phyloP scores from a whole-genome alignment of 2,797 vertebrate genomes.

The Percopsis omiscomaycus region DNA sequence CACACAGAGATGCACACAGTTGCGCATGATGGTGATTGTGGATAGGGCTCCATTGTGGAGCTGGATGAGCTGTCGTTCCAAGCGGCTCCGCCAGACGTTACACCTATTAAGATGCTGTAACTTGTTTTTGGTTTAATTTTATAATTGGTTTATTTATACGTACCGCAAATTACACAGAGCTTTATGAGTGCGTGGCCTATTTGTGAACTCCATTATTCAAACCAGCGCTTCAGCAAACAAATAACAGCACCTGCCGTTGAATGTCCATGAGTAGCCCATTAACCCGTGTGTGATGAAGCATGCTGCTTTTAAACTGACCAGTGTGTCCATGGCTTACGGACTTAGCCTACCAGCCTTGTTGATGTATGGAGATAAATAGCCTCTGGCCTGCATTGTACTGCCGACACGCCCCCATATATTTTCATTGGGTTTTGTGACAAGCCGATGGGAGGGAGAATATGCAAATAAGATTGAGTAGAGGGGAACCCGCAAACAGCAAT shows the following conservation, averaged over 20 bases:
- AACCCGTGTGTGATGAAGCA: conserved; percentile 62
- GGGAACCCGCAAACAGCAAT: conserved; percentile 8
- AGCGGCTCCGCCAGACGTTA: too few species aligned
- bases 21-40: too few species aligned
- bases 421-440: conserved; percentile 68
- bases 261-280: conserved; percentile 70
- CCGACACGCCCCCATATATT: conserved; percentile 62
- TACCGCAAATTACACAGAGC: not conserved
- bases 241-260: conserved; percentile 69
- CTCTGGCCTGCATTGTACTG: conserved; percentile 64
- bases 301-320: conserved; percentile 64
- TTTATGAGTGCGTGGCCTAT: conserved; percentile 3
- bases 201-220: not conserved
- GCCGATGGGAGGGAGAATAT: conserved; percentile 51
- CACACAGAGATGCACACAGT: too few species aligned
- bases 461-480: conserved; percentile 50
- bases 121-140: not conserved
- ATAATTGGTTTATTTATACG: conserved; percentile 1
- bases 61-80: too few species aligned
- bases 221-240: conserved; percentile 35
- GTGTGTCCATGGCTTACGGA: conserved; percentile 52
- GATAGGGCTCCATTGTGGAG: too few species aligned
- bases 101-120: too few species aligned
- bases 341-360: conserved; percentile 53
- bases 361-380: conserved; percentile 76